Evolutionary conservation across 2,797 vertebrate species (phyloP), one percentile per base, ranked within the genome.

Genomic region (Micropoecilia bifurca): DNA sequence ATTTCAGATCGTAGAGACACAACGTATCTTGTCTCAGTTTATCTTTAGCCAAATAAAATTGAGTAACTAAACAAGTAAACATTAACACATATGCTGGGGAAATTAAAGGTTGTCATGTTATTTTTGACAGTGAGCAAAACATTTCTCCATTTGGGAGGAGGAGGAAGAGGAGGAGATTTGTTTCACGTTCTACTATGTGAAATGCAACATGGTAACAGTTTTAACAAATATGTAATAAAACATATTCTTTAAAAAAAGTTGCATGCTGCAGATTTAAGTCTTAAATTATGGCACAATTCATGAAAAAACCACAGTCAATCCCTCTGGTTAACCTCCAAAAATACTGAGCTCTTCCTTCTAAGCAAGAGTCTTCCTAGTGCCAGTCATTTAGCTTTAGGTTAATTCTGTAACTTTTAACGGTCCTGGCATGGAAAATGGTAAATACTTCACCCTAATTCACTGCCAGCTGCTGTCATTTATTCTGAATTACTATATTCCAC

Each of bases 401-500:
- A 10, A 48, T 73, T 82, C 74, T 79, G 50, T 84, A 72, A 80
- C 80, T 73, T 86, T 83, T 90, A 85, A 90, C 71, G 73, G 76
- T 74, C 85, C 86, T 90, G 90, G 88, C 84, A 88, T 85, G 76
- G 53, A 73, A 81, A 28, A 77, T 50, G 63, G 75, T 82, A 83
- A 76, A 80, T 36, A 30, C 73, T 66, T 57, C 74, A 73, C 77
- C 90, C 75, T 75, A 72, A 84, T 80, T 79, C 47, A 85, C 73
- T 83, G 87, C 83, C 86, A 85, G 82, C 53, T 47, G 28, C 69
- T 86, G 74, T 85, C 81, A 89, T 93, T 88, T 83, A 74, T 68
- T 87, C 81, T 89, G 83, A 88, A 80, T 90, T 90, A 93, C 90
- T 92, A 91, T 71, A 87, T 83, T 83, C 83, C 81, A 80, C 88